A percentile compares a stretch with the other conserved stretches of the same genome.
Conservation (phyloP, 1,140 invertebrate species). For the Lordiphosa collinella region DNA sequence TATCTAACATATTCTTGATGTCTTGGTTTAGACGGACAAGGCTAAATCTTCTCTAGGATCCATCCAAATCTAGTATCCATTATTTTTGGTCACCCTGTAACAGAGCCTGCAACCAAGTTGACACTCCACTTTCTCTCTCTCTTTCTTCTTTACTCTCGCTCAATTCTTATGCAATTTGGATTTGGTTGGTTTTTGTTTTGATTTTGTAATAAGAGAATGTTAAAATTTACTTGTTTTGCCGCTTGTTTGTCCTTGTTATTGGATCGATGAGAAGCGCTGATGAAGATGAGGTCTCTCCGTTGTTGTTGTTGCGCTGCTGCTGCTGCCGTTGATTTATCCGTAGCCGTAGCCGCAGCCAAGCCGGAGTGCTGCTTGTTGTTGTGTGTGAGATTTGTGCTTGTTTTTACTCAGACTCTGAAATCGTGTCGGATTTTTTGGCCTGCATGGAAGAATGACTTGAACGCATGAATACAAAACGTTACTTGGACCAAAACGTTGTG, state of each 20-base stretch:
- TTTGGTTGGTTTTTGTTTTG: slow-evolving; percentile 31
- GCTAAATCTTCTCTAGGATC: no score
- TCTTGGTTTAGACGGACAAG: no score
- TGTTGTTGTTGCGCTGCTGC: not conserved
- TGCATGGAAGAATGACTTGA: slow-evolving; percentile 79
- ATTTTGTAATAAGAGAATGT: slow-evolving; percentile 56
- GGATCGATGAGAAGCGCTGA: slow-evolving; percentile 14
- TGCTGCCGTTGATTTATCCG: slow-evolving; percentile 9
- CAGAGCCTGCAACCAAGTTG: not conserved
- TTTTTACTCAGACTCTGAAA: slow-evolving; percentile 57
- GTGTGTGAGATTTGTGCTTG: slow-evolving; percentile 29
- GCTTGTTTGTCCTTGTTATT: slow-evolving; percentile 35
- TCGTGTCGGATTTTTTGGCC: slow-evolving; percentile 70
- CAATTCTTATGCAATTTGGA: slow-evolving; percentile 58
- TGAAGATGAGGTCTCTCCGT: slow-evolving; percentile 4
- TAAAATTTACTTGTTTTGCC: slow-evolving; percentile 70
- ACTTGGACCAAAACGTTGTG: slow-evolving; percentile 67
- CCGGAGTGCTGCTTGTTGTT: slow-evolving; percentile 28
- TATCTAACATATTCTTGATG: no score
- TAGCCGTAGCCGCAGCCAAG: not conserved
- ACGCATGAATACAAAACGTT: slow-evolving; percentile 79
- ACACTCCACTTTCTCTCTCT: not conserved
- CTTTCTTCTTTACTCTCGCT: not conserved
- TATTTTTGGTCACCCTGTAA: slow-evolving; percentile 11
- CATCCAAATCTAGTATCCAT: no score